Evolutionary conservation across 2,797 vertebrate species (phyloP), one percentile per base, ranked within the genome.

Genomic region (Champsocephalus gunnari): DNA sequence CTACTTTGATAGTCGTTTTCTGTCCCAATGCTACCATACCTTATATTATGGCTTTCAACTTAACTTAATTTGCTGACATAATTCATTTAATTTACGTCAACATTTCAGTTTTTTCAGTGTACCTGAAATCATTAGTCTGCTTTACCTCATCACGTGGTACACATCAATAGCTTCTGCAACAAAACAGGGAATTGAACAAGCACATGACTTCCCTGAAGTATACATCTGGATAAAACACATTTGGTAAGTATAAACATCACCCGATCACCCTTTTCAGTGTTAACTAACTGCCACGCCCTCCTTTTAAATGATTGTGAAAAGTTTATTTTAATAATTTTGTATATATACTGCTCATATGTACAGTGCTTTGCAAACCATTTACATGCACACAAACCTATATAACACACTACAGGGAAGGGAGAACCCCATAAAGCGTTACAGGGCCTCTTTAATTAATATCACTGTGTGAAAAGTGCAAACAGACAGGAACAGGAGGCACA

Each of bases 401-500:
- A 38, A 38, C 34, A 38, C 34, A 38, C 34, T 2, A 38, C 34
- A 38, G 7, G 34, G 6, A 38, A 38, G 8, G 34, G 34, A 9
- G 2, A 38, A 38, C 34, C 34, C 34, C 34, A 9, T 5, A 28
- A 28, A 28, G 28, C 4, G 28, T 28, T 28, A 28, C 28, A 28
- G 28, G 28, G 28, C 28, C 38, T 9, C 8, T 45, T 38, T 10
- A 11, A 16, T 38, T 47, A 12, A 13, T 11, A 60, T 21, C 32
- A 62, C 10, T 24, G 24, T 5, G 41, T 44, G 67, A 53, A 28
- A 41, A 70, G 3, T 19, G 12, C 53, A 17, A 61, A 58, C 13
- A 70, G 32, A 73, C 0, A 60, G 17, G n/a, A 70, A 55, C 28
- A 16, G 12, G 28, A 6, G 44, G 88, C 94, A 96, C 94, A 99